Conservation (phyloP, 2,888 invertebrate species). For the Sphaerophoria taeniata region DNA sequence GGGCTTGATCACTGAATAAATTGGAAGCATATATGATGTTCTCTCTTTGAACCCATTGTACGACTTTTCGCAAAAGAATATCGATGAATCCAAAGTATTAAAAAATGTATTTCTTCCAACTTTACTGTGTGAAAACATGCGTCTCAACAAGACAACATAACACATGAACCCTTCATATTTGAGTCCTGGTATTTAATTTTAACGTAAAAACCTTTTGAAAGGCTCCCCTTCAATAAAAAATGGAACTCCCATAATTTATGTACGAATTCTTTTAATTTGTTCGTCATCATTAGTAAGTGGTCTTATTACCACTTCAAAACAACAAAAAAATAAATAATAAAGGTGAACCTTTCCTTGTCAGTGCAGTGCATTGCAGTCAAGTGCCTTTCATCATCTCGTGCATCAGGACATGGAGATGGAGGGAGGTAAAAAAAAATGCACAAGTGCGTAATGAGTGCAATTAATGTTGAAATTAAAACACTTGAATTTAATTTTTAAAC, state of each 20-base stretch:
- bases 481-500: slow-evolving; percentile 8
- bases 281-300: slow-evolving; percentile 15
- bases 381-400: background rate
- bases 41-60: no score
- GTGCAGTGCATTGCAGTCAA: no score
- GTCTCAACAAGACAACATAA: no score
- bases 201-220: background rate
- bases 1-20: no score
- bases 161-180: no score
- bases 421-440: background rate
- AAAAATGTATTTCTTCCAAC: no score
- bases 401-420: background rate
- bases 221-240: no score
- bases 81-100: no score
- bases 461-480: slow-evolving; percentile 16
- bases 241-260: background rate
- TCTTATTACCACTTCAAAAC: background rate
- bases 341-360: background rate
- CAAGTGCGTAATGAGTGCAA: slow-evolving; percentile 1
- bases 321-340: background rate
- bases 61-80: no score
- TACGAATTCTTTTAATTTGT: slow-evolving; percentile 2
- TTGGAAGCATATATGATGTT: no score
- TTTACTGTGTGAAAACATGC: no score
- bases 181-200: no score